Percentiles rank a stretch among this genome's conserved stretches.
These are phyloP conservation scores for Porites evermanni DNA, from an alignment of 92 coral and sea anemone species.

Conservation along the genomic window DNA sequence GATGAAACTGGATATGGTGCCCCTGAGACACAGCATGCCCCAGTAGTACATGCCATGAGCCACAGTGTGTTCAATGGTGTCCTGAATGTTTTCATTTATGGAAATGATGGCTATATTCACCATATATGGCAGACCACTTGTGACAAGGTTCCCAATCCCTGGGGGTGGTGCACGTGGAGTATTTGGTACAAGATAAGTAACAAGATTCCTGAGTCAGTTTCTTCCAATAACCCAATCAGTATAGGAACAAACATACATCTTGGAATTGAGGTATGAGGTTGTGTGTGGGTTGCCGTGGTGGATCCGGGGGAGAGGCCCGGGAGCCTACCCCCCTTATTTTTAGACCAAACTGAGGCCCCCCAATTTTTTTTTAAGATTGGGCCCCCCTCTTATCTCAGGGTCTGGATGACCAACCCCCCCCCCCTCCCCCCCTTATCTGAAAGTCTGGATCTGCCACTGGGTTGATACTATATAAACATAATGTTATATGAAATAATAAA, in stretches of 20 bases:
- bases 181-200: constrained; percentile 80
- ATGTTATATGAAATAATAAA: too few relatives aligned
- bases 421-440: too few relatives aligned
- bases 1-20: constrained; percentile 87
- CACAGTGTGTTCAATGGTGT: constrained; percentile 78
- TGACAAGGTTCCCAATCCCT: constrained; percentile 94
- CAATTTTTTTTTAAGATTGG: too few relatives aligned
- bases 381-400: too few relatives aligned
- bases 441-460: too few relatives aligned
- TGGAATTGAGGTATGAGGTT: constrained; percentile 79
- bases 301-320: too few relatives aligned
- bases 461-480: too few relatives aligned
- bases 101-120: constrained; percentile 80
- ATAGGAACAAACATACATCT: constrained; percentile 84
- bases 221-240: constrained; percentile 77
- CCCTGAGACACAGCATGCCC: constrained; percentile 80
- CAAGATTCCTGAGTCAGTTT: constrained; percentile 60
- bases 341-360: too few relatives aligned
- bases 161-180: constrained; percentile 99
- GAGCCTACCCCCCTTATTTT: too few relatives aligned
- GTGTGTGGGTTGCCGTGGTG: too few relatives aligned
- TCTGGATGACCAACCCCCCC: too few relatives aligned
- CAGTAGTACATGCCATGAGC: constrained; percentile 87
- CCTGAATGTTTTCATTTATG: constrained; percentile 79
- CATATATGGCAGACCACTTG: constrained; percentile 96